phyloP scores from a whole-genome alignment of 2,797 vertebrate species.

The Scyliorhinus canicula region DNA sequence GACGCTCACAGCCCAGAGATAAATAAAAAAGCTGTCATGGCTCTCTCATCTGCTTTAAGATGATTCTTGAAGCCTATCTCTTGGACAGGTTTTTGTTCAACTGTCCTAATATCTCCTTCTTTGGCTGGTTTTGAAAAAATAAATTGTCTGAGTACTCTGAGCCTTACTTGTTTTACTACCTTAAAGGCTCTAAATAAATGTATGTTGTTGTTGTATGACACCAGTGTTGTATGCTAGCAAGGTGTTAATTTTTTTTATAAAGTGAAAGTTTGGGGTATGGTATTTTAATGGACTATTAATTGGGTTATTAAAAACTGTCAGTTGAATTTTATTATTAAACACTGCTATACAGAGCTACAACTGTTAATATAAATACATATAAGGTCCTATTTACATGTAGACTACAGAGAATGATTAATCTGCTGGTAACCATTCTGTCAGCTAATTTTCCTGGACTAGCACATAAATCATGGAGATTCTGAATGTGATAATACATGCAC shows the following conservation, averaged over 20 bases:
- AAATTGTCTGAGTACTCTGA: neutral
- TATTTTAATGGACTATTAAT: neutral
- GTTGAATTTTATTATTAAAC: neutral
- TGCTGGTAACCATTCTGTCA: slow-evolving; percentile 19
- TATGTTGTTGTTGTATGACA: neutral
- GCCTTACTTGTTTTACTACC: neutral
- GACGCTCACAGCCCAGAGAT: no score
- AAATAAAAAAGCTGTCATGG: no score
- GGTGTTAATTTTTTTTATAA: neutral
- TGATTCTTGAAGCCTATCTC: no score
- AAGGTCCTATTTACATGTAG: neutral
- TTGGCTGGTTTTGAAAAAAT: neutral
- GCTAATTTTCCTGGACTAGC: slow-evolving; percentile 3
- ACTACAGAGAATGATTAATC: neutral
- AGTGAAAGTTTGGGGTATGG: neutral
- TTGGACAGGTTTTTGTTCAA: neutral
- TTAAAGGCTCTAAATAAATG: neutral
- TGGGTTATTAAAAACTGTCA: neutral
- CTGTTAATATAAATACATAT: neutral
- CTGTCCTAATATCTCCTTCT: neutral
- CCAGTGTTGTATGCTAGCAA: neutral
- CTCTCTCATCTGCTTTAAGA: no score
- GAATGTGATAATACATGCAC: slow-evolving; percentile 1
- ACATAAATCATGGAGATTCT: neutral
- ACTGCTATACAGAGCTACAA: neutral